Base-by-base conservation (phyloP, 2,113 vertebrate genomes). In the Tragelaphus strepsiceros region DNA sequence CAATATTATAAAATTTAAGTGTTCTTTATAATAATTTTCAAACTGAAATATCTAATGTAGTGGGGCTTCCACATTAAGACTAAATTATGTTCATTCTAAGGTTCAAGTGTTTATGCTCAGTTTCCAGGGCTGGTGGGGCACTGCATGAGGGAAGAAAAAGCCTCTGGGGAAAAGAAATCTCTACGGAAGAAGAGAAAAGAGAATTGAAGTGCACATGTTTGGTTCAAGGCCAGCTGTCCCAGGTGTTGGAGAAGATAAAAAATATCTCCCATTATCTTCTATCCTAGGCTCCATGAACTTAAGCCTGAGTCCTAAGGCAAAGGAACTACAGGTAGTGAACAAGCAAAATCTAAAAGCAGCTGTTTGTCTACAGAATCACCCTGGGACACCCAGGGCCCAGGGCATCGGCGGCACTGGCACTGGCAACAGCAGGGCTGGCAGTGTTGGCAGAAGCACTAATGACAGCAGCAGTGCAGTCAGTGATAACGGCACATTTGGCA, bases 341-440 rank as follows among this genome's bases (percentile, higher is more conserved):
- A 89, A 97, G 61, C 22, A 35, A 51, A 90, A 98, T 96, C 95
- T 96, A 85, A 90, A 89, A 95, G 90, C 43, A 96, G 62, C 85
- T 96, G 95, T 62, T 51, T 61, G 7, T 61, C 54, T 53, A 10
- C 2, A 84, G 77, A 86, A 81, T 85, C 26, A 11, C n/a, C 74
- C 10, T 35, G 43, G 74, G 85, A 92, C 35, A 19, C n/a, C 5
- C 4, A 21, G 58, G 51, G 90, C 90, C 83, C 92, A 61, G 13
- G 39, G 39, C 77, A 12, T 19, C 88, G 5, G 24, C 39, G 49
- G 83, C 53, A 46, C 3, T 49, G 87, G 71, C 93, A n/a, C 32
- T 0, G 67, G 49, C 26, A 84, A 62, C 32, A 85, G 85, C 92
- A 90, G 58, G n/a, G 51, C 90, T 53, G 51, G 74, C 22, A 6